Conservation (phyloP, 2,888 invertebrate species). For the Mystacides longicornis region DNA sequence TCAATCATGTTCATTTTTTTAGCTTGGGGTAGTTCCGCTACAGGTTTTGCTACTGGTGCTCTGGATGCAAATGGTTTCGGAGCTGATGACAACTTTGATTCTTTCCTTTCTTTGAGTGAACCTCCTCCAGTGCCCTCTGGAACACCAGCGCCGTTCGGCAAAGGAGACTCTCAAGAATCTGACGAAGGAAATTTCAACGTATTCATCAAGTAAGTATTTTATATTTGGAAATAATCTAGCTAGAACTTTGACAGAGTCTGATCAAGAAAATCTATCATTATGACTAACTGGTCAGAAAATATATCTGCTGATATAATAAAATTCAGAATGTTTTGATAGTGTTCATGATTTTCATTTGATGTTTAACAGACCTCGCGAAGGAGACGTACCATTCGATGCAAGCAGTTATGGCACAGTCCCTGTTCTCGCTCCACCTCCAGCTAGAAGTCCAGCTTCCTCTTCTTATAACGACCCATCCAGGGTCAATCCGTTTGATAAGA, state of each 20-base stretch:
- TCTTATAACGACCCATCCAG: conserved; percentile 55
- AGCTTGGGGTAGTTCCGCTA: conserved; percentile 33
- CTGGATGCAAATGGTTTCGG: conserved; percentile 50
- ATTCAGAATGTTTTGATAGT: too few species aligned
- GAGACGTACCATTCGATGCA: conserved; percentile 30
- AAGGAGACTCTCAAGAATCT: conserved; percentile 67
- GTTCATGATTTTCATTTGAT: too few species aligned
- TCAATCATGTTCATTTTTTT: not conserved
- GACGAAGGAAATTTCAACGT: conserved; percentile 74
- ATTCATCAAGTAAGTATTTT: conserved; percentile 57
- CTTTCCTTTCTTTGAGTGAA: conserved; percentile 72
- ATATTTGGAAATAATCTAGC: too few species aligned
- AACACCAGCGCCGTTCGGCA: conserved; percentile 54
- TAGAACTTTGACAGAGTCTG: too few species aligned
- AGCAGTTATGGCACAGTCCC: conserved; percentile 51
- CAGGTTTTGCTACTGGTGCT: conserved; percentile 27
- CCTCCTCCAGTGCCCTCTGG: conserved; percentile 61
- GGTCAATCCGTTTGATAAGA: conserved; percentile 72
- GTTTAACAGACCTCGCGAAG: conserved; percentile 52
- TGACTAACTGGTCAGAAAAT: too few species aligned
- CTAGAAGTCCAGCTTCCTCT: conserved; percentile 29
- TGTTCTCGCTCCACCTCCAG: conserved; percentile 68
- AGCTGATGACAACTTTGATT: conserved; percentile 68
- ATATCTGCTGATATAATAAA: too few species aligned
- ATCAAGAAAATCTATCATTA: too few species aligned